phyloP scores from a whole-genome alignment of 2,888 invertebrate genomes.

The Phyllotreta cruciferae region DNA sequence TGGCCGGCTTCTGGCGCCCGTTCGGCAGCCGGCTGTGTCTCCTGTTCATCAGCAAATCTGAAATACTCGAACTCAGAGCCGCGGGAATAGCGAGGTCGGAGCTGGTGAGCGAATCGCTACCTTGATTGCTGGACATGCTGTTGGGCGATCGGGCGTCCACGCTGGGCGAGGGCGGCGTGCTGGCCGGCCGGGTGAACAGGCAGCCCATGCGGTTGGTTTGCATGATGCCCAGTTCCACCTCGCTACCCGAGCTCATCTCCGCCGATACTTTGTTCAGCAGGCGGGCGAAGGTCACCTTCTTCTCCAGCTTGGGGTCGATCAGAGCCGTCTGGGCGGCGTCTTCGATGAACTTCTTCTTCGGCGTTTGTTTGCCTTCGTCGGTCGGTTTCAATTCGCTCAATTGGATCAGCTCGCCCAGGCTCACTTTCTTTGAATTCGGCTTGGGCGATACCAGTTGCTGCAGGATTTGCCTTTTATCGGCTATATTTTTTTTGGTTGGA shows the following conservation, averaged over 20 bases:
- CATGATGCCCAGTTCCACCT: conserved; percentile 66
- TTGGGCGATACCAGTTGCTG: conserved; percentile 78
- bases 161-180: conserved; percentile 72
- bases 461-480: conserved; percentile 80
- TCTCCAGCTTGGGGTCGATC: conserved; percentile 74
- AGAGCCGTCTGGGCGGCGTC: conserved; percentile 65
- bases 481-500: conserved; percentile 74
- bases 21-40: conserved; percentile 51
- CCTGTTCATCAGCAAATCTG: conserved; percentile 54
- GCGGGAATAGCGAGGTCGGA: conserved; percentile 71
- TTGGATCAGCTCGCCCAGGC: conserved; percentile 76
- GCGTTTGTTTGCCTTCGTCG: conserved; percentile 51
- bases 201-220: conserved; percentile 56
- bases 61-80: conserved; percentile 66
- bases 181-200: conserved; percentile 60
- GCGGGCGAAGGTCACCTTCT: conserved; percentile 80
- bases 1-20: conserved; percentile 71
- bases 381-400: conserved; percentile 68
- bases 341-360: conserved; percentile 67
- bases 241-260: conserved; percentile 79
- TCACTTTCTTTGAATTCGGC: conserved; percentile 69
- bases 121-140: conserved; percentile 78
- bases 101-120: conserved; percentile 79
- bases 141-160: conserved; percentile 69
- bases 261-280: conserved; percentile 73